Evolutionary conservation across 2,888 invertebrate genomes (phyloP).

Genomic region (Cactoblastis cactorum): DNA sequence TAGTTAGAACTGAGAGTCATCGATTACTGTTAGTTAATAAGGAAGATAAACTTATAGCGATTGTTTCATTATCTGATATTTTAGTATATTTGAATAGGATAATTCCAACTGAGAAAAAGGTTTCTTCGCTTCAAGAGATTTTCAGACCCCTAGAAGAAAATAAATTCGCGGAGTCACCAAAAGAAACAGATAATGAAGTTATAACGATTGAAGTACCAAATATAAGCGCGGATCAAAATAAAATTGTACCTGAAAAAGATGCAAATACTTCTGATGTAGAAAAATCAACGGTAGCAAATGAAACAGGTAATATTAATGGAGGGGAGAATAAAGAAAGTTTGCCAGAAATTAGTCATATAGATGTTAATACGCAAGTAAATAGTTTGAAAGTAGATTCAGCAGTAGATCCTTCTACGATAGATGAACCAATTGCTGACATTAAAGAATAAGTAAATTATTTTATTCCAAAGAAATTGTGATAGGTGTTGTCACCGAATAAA

Average conservation of each 20-base stretch:
- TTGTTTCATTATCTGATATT: constrained; percentile 73
- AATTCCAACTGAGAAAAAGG: constrained; percentile 71
- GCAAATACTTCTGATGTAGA: constrained; percentile 35
- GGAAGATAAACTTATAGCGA: constrained; percentile 69
- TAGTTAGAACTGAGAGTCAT: constrained; percentile 92
- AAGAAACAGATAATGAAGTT: constrained; percentile 66
- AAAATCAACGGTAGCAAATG: constrained; percentile 19
- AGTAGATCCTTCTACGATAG: constrained; percentile 28
- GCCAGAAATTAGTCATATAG: constrained; percentile 32
- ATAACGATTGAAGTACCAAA: constrained; percentile 66
- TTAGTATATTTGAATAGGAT: constrained; percentile 75
- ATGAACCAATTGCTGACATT: constrained; percentile 32
- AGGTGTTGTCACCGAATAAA: constrained; percentile 61
- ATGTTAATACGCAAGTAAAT: constrained; percentile 28
- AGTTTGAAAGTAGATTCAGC: constrained; percentile 33
- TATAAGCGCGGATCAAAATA: constrained; percentile 29
- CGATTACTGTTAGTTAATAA: constrained; percentile 75
- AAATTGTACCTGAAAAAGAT: constrained; percentile 45
- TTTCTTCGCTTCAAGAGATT: constrained; percentile 72
- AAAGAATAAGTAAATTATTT: constrained; percentile 42
- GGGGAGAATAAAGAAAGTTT: constrained; percentile 25
- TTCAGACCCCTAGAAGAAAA: constrained; percentile 71
- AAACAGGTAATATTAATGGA: constrained; percentile 12
- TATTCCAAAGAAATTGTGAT: constrained; percentile 75
- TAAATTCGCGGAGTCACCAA: constrained; percentile 64